Base-by-base conservation (phyloP, 2,888 invertebrate species). In the Troides aeacus region DNA sequence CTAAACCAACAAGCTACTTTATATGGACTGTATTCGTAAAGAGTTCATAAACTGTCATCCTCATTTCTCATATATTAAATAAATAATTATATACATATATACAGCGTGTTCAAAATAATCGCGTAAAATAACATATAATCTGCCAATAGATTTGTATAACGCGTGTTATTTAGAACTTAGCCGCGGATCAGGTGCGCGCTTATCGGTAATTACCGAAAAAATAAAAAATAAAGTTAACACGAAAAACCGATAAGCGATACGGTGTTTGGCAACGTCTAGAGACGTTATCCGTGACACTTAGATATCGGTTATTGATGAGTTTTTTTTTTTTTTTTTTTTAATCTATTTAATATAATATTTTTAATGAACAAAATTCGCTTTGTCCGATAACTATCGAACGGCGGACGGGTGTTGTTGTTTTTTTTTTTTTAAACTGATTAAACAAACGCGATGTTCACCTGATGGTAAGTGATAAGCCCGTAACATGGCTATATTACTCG, bases 161-260 rank as follows among this genome's bases (percentile, higher is more conserved):
- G 63, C 63, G 59, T 68, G 68, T 68, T 63, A 63, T 68, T 64
- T 53, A 21, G 6, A 59, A 63, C 63, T 68, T 63, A 68, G 63
- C 59, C n/a, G 63, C 21, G 53, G 23, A 23, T 59, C 46, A 50
- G 39, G 12, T 63, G n/a, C 57, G 21, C 1, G 17, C 24, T 69
- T 69, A 69, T 69, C 69, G 39, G 56, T 69, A 69, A 69, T 69
- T 64, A 69, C 53, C 23, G 24, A 69, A 69, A 69, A 69, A 60
- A 39, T n/a, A 53, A 12, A 39, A 39, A 39, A 39, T 10, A 36
- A 36, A 36, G 7, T 6, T 10, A 6, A 39, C 1, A 39, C 1
- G 15, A 53, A 12, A 36, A 18, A 18, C 56, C 24, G 68, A 69
- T 69, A 69, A 69, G 23, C 50, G 50, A 57, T 18, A 56, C 12